Evolutionary conservation across 2,888 invertebrate species (phyloP).

Genomic region (Scaeva pyrastri): DNA sequence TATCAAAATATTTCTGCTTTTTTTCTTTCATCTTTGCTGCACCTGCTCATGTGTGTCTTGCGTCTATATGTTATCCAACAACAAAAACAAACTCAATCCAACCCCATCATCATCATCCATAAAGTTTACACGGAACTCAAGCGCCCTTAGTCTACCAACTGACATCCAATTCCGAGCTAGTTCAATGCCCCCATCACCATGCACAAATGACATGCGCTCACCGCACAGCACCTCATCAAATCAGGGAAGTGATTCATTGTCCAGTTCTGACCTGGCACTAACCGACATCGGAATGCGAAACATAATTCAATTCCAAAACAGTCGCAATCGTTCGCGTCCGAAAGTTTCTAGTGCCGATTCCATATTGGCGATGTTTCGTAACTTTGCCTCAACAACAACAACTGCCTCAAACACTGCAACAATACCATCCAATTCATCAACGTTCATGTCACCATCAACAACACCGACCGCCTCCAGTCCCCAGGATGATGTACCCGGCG

Average conservation of each 20-base stretch:
- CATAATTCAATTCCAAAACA: slow-evolving; percentile 77
- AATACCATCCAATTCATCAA: slow-evolving; percentile 83
- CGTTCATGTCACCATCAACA: slow-evolving; percentile 88
- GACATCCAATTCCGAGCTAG: slow-evolving; percentile 83
- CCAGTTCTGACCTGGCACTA: slow-evolving; percentile 88
- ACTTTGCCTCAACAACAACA: slow-evolving; percentile 87
- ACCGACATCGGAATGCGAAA: slow-evolving; percentile 85
- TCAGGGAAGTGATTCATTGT: slow-evolving; percentile 91
- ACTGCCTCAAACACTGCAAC: slow-evolving; percentile 81
- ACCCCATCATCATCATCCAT: not conserved
- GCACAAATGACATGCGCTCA: slow-evolving; percentile 86
- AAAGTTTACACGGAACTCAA: slow-evolving; percentile 80
- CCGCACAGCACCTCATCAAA: slow-evolving; percentile 90
- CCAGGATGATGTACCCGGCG: slow-evolving; percentile 89
- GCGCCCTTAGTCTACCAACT: slow-evolving; percentile 81
- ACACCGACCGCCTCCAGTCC: slow-evolving; percentile 91
- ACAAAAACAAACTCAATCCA: slow-evolving; percentile 4
- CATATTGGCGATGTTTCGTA: slow-evolving; percentile 91
- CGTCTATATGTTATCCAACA: slow-evolving; percentile 35
- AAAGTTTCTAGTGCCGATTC: slow-evolving; percentile 92
- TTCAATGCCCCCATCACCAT: slow-evolving; percentile 88
- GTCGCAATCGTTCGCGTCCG: slow-evolving; percentile 82
- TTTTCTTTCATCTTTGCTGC: slow-evolving; percentile 65
- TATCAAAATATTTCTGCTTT: slow-evolving; percentile 24
- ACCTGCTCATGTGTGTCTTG: slow-evolving; percentile 59